A percentile compares a stretch with the other conserved stretches of the same genome.
Evolutionary conservation across 2,797 vertebrate genomes (phyloP).

Genomic region (Dallia pectoralis): DNA sequence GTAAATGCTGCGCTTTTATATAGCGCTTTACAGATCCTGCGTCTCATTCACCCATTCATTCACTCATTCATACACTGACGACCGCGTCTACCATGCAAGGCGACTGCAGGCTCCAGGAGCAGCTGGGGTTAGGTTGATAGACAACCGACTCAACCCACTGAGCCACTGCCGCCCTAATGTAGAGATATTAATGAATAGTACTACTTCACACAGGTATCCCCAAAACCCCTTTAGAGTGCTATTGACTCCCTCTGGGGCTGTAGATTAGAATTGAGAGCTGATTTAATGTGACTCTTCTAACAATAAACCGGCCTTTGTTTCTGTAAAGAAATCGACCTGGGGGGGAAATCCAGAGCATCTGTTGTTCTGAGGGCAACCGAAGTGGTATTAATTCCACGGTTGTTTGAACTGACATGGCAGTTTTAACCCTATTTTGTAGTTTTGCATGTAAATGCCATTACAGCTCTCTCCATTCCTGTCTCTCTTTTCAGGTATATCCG

Average conservation of each 20-base stretch:
- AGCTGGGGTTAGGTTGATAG: too few relatives aligned
- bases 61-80: too few relatives aligned
- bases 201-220: constrained; percentile 7
- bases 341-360: constrained; percentile 13
- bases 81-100: too few relatives aligned
- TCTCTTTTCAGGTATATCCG: constrained; percentile 84
- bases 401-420: not conserved
- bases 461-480: not conserved
- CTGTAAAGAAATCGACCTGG: constrained; percentile 35
- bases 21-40: too few relatives aligned
- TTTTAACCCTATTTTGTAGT: too few relatives aligned
- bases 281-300: constrained; percentile 59
- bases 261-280: constrained; percentile 55
- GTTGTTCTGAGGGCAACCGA: not conserved
- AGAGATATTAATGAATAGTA: too few relatives aligned
- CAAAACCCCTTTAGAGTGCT: not conserved
- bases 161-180: too few relatives aligned
- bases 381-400: not conserved
- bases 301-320: constrained; percentile 52
- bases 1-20: too few relatives aligned
- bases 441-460: not conserved
- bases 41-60: too few relatives aligned
- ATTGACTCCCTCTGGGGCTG: constrained; percentile 31
- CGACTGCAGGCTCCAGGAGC: too few relatives aligned
- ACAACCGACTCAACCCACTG: too few relatives aligned